Evolutionary conservation across 2,888 invertebrate species (phyloP), one percentile per base, ranked within the genome.

Genomic region (Nemoura dubitans): DNA sequence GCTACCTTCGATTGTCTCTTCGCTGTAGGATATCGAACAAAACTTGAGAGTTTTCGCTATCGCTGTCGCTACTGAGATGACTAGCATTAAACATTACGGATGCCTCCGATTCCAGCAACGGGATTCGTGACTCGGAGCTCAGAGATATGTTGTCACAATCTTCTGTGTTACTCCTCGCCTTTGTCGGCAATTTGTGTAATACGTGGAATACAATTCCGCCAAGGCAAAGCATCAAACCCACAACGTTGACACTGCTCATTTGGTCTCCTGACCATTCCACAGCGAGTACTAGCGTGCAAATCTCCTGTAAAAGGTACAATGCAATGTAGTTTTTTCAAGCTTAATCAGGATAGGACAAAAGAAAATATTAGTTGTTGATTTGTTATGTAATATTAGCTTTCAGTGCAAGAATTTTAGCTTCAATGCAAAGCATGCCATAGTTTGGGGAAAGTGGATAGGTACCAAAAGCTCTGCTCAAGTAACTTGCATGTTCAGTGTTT

Each of bases 281-380:
- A 0, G 99, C 99, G 89, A 99, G 92, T 83, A 96, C 95, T 89
- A 99, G 93, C 88, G 98, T 98, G 90, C 96, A 96, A 90, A 99
- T 95, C 93, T 99, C 99, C 98, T 98, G 92, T 21, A 89, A 85
- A 86, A 88, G 88, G 36, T 36, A 36, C 3, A 36, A 36, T 6
- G 10, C 10, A 6, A 10, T n/a, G n/a, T n/a, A n/a, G n/a, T n/a
- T n/a, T n/a, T n/a, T n/a, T n/a, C n/a, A n/a, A n/a, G n/a, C n/a
- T n/a, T n/a, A n/a, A n/a, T n/a, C n/a, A n/a, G n/a, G n/a, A n/a
- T n/a, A n/a, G n/a, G n/a, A n/a, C n/a, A n/a, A n/a, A n/a, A n/a
- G n/a, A n/a, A n/a, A n/a, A n/a, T n/a, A n/a, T n/a, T n/a, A n/a
- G n/a, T n/a, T n/a, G n/a, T n/a, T n/a, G n/a, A n/a, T n/a, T n/a